phyloP scores from a whole-genome alignment of 1,140 invertebrate species.

The Akabosia matsudoensis region DNA sequence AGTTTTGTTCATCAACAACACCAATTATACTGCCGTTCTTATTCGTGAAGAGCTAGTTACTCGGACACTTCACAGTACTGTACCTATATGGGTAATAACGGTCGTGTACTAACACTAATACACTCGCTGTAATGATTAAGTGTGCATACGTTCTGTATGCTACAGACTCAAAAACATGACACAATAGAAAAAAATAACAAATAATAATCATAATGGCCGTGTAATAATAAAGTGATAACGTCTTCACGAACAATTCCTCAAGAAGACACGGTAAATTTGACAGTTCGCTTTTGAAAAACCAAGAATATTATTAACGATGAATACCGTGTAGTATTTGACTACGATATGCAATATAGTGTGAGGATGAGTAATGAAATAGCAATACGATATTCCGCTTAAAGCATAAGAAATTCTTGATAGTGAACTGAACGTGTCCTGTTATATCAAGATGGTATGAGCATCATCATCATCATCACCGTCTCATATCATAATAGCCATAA shows the following conservation, averaged over 20 bases:
- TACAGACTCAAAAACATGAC: background rate
- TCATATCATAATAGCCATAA: background rate
- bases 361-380: conserved; percentile 18
- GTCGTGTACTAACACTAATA: too few species aligned
- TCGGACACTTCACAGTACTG: too few species aligned
- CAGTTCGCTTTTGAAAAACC: conserved; percentile 1
- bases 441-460: background rate
- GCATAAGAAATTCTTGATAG: background rate
- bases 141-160: too few species aligned
- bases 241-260: background rate
- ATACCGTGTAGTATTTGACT: background rate
- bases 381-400: background rate
- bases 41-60: background rate
- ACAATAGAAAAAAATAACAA: conserved; percentile 18
- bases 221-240: conserved; percentile 21
- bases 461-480: background rate
- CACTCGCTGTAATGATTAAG: too few species aligned
- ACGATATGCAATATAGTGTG: background rate
- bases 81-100: too few species aligned
- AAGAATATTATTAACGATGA: too few species aligned
- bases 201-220: conserved; percentile 7
- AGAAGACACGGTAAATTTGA: conserved; percentile 22
- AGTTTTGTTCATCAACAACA: conserved; percentile 13
- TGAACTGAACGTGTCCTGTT: background rate
- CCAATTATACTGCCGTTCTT: background rate